Evolutionary conservation across 64 coral and sea anemone genomes (phyloP).

Genomic region (Stichodactyla helianthus): DNA sequence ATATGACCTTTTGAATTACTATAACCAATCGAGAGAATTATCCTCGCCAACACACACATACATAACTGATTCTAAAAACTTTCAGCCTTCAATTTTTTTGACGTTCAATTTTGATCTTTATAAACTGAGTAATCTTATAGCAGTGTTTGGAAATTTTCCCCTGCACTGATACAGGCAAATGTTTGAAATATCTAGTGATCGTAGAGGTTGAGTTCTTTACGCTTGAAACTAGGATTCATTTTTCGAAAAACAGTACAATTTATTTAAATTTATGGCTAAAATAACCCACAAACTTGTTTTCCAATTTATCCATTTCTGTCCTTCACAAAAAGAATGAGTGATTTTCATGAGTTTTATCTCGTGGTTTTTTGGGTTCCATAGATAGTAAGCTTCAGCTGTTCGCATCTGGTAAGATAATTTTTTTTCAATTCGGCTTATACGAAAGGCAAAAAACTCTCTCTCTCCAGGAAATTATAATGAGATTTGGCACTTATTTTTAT

Average conservation of each 20-base stretch:
- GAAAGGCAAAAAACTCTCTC: too few relatives aligned
- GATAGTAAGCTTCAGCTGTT: conserved; percentile 5
- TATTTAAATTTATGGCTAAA: not conserved
- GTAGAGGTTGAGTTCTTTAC: not conserved
- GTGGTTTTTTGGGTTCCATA: conserved; percentile 2
- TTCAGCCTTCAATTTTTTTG: not conserved
- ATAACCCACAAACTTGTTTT: conserved; percentile 1
- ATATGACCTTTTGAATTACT: conserved; percentile 1
- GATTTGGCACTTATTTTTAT: too few relatives aligned
- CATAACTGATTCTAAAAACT: not conserved
- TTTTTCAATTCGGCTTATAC: not conserved
- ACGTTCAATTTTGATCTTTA: not conserved
- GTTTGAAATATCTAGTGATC: not conserved
- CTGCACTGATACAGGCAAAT: not conserved
- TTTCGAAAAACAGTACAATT: not conserved
- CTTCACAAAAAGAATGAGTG: not conserved
- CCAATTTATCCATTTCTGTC: not conserved
- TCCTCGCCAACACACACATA: not conserved
- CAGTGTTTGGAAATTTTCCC: not conserved
- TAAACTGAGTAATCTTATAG: not conserved
- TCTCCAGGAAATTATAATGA: too few relatives aligned
- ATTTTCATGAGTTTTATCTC: conserved; percentile 17
- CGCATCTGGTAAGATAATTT: not conserved
- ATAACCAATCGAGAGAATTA: not conserved
- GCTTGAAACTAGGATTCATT: not conserved